These are phyloP conservation scores for Brachymystax lenok DNA, from an alignment of 2,797 vertebrate genomes.

Conservation along the genomic window DNA sequence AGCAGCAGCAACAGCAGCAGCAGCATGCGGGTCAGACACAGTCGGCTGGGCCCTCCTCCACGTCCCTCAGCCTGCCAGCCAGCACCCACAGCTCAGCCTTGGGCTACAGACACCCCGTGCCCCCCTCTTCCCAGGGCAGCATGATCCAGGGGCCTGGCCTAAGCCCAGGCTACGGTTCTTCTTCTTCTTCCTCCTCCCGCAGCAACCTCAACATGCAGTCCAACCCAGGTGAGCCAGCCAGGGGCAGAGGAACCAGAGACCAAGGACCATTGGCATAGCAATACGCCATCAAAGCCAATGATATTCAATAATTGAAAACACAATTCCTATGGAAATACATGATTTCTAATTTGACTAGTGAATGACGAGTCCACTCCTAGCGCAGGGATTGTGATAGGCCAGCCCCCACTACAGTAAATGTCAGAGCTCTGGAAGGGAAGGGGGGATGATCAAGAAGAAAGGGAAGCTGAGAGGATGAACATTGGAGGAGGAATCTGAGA, in stretches of 20 bases:
- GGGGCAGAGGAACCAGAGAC: conserved; percentile 23
- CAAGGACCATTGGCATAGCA: neutral
- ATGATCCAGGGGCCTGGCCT: conserved; percentile 84
- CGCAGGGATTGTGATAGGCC: neutral
- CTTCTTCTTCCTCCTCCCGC: conserved; percentile 82
- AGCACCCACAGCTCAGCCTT: conserved; percentile 78
- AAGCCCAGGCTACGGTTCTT: conserved; percentile 76
- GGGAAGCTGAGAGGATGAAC: neutral
- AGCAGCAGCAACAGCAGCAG: conserved; percentile 64
- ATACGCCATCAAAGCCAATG: neutral
- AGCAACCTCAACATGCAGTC: conserved; percentile 94
- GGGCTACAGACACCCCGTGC: conserved; percentile 82
- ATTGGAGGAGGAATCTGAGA: neutral
- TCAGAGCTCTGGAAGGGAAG: conserved; percentile 4
- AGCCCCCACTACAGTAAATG: neutral
- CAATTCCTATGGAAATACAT: neutral
- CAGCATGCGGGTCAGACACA: conserved; percentile 84
- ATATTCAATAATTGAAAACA: neutral
- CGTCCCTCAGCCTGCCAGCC: conserved; percentile 85
- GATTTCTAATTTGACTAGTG: neutral
- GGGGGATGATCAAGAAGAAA: neutral
- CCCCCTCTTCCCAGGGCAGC: conserved; percentile 84
- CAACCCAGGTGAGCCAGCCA: conserved; percentile 87
- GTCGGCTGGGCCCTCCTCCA: conserved; percentile 77
- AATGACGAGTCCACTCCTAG: neutral